Evolutionary conservation across 2,113 vertebrate genomes (phyloP).

Genomic region (Nothocercus julius): DNA sequence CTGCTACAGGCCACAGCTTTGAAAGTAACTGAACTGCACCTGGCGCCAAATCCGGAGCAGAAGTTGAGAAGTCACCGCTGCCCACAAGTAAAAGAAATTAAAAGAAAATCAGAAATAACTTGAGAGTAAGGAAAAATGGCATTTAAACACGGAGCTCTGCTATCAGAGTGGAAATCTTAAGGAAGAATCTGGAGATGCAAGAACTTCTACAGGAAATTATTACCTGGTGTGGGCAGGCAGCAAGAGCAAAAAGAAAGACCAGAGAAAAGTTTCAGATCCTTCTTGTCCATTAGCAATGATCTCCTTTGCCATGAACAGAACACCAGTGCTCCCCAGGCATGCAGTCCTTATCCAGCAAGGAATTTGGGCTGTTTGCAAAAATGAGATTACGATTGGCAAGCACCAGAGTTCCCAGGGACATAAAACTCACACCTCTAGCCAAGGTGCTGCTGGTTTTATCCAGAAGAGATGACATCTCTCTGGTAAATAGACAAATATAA

Average conservation of each 20-base stretch:
- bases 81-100: neutral
- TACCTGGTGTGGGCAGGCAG: neutral
- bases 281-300: neutral
- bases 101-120: neutral
- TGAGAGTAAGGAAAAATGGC: neutral
- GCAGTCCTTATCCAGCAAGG: neutral
- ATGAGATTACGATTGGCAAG: neutral
- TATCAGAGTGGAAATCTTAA: neutral
- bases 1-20: neutral
- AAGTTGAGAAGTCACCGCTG: neutral
- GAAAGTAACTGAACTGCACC: neutral
- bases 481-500: neutral
- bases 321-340: neutral
- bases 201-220: neutral
- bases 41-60: fast-evolving
- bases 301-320: neutral
- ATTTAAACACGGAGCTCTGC: neutral
- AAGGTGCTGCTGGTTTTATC: neutral
- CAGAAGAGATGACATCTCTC: neutral
- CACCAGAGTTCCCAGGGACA: fast-evolving
- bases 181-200: neutral
- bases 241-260: neutral
- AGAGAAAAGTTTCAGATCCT: neutral
- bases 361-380: neutral
- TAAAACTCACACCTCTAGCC: neutral